Percentiles rank a stretch among this genome's conserved stretches.
Conservation (phyloP, 2,888 invertebrate genomes). For the Lasioglossum morio region DNA sequence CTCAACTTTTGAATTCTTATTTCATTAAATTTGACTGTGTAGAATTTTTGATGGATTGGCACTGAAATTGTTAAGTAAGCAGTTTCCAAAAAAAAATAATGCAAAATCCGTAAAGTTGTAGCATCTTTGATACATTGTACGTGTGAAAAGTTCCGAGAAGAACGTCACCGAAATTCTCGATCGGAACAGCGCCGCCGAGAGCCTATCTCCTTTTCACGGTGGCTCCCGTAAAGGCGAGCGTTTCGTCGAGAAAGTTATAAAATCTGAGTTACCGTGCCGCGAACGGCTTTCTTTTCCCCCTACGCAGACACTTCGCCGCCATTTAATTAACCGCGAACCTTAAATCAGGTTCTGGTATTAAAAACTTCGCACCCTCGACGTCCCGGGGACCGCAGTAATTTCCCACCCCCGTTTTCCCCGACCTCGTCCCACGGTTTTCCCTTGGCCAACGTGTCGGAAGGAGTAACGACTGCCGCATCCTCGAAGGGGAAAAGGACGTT, state of each 20-base stretch:
- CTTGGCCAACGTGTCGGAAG: constrained; percentile 8
- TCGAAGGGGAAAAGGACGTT: neutral
- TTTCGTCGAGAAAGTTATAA: constrained; percentile 52
- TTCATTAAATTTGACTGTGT: neutral
- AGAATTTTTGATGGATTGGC: neutral
- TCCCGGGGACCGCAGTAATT: constrained; percentile 52
- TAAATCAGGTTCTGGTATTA: constrained; percentile 79
- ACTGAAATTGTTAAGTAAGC: neutral
- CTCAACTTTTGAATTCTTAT: neutral
- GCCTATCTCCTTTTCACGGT: neutral
- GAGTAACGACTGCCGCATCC: constrained; percentile 5
- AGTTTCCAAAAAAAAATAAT: neutral
- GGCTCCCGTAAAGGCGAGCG: constrained; percentile 40
- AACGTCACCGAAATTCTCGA: neutral
- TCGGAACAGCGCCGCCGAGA: neutral
- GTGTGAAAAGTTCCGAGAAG: neutral
- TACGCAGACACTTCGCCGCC: constrained; percentile 69
- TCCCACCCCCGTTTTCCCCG: constrained; percentile 13
- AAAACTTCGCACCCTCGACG: constrained; percentile 71
- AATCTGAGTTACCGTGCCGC: constrained; percentile 45
- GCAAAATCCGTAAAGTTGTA: neutral
- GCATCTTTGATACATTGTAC: neutral
- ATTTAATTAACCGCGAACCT: constrained; percentile 77
- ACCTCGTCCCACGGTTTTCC: neutral
- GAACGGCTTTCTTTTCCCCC: constrained; percentile 43